These are phyloP conservation scores for Cyaniris semiargus DNA, from an alignment of 2,888 invertebrate genomes.

Conservation along the genomic window DNA sequence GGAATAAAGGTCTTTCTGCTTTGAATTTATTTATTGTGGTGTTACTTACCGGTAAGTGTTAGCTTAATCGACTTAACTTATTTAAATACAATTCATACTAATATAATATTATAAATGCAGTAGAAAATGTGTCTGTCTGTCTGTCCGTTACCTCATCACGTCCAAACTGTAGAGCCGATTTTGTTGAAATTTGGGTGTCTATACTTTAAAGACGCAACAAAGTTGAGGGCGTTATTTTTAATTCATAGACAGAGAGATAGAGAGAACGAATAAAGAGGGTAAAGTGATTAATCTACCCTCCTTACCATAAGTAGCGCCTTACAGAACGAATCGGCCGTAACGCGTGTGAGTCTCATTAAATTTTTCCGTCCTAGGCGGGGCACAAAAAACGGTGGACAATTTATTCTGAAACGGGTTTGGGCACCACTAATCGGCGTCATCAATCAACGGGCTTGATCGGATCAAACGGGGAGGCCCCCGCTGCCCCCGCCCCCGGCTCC, in stretches of 20 bases:
- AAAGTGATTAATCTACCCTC: neutral
- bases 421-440: conserved; percentile 80
- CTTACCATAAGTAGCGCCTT: conserved; percentile 1
- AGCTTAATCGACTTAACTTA: no score
- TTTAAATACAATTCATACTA: no score
- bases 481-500: conserved; percentile 45
- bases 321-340: conserved; percentile 22
- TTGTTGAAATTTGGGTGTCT: no score
- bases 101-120: no score
- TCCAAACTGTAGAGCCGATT: no score
- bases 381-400: conserved; percentile 75
- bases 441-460: conserved; percentile 74
- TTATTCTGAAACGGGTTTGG: conserved; percentile 73
- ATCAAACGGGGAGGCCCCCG: conserved; percentile 65
- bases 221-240: no score
- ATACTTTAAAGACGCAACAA: no score
- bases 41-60: no score
- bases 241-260: neutral
- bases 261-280: neutral
- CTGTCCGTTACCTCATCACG: no score
- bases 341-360: conserved; percentile 43
- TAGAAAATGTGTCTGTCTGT: no score
- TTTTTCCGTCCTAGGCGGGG: conserved; percentile 50
- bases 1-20: neutral
- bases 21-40: no score